These are phyloP conservation scores for Rhopilema esculentum DNA, from an alignment of 30 jellyfish, hydroid and myxozoan species.

Conservation along the genomic window DNA sequence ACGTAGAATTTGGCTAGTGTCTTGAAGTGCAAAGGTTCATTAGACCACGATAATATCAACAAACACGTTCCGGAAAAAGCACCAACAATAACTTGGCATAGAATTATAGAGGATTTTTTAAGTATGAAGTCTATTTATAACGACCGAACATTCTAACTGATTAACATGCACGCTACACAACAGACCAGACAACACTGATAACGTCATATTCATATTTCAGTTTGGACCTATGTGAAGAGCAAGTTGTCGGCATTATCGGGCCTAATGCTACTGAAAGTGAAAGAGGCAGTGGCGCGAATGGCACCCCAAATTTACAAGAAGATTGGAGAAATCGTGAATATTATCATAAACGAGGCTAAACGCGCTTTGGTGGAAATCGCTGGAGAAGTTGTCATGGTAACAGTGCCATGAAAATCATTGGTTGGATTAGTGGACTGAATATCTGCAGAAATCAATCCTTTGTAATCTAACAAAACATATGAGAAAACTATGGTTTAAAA, in stretches of 20 bases:
- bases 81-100: no score
- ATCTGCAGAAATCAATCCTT: neutral
- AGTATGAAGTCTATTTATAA: no score
- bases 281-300: slow-evolving; percentile 24
- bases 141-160: no score
- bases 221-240: slow-evolving; percentile 42
- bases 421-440: neutral
- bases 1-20: no score
- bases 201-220: slow-evolving; percentile 3
- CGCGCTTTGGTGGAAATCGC: slow-evolving; percentile 51
- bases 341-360: slow-evolving; percentile 26
- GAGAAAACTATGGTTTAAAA: no score
- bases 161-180: no score
- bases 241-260: neutral
- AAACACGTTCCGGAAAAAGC: no score
- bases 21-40: no score
- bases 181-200: no score
- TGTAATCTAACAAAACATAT: no score
- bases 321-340: slow-evolving; percentile 37
- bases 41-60: no score
- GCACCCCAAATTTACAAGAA: slow-evolving; percentile 38
- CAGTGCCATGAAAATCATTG: neutral
- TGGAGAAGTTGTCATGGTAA: slow-evolving; percentile 29
- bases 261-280: slow-evolving; percentile 4
- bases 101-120: no score